Conservation (phyloP, 2,797 vertebrate genomes). For the Rousettus madagascariensis region DNA sequence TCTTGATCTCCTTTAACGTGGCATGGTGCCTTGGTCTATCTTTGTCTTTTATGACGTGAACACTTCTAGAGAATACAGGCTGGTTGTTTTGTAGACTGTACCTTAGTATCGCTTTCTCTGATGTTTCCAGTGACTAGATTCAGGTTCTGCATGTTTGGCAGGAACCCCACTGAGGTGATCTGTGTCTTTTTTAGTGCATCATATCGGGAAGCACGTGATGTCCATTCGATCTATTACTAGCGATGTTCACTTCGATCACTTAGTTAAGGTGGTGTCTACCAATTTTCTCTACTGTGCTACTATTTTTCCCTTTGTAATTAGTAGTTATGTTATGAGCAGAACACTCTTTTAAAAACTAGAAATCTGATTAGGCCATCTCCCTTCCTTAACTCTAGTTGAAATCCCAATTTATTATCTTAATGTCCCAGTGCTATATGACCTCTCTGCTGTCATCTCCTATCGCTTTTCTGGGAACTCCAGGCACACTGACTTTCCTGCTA, state of each 20-base stretch:
- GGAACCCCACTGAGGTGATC: neutral
- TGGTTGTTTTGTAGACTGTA: neutral
- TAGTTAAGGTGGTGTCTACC: neutral
- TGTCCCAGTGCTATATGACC: neutral
- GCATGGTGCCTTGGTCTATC: neutral
- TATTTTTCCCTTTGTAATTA: neutral
- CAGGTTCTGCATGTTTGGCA: neutral
- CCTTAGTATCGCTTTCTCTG: neutral
- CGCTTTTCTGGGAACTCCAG: neutral
- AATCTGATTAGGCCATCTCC: neutral
- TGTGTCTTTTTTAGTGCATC: neutral
- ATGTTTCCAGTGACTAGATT: neutral
- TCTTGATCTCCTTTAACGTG: neutral
- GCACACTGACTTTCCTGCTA: neutral
- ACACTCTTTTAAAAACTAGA: neutral
- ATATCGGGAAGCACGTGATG: neutral
- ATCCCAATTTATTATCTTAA: neutral
- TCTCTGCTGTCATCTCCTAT: neutral
- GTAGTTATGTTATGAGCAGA: neutral
- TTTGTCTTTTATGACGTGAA: neutral
- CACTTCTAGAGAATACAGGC: neutral
- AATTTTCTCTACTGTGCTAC: neutral
- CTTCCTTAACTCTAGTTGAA: neutral
- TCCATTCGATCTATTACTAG: neutral
- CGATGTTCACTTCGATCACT: neutral